Evolutionary conservation across 2,113 vertebrate species (phyloP).

Genomic region (Erythrocercus mccallii): DNA sequence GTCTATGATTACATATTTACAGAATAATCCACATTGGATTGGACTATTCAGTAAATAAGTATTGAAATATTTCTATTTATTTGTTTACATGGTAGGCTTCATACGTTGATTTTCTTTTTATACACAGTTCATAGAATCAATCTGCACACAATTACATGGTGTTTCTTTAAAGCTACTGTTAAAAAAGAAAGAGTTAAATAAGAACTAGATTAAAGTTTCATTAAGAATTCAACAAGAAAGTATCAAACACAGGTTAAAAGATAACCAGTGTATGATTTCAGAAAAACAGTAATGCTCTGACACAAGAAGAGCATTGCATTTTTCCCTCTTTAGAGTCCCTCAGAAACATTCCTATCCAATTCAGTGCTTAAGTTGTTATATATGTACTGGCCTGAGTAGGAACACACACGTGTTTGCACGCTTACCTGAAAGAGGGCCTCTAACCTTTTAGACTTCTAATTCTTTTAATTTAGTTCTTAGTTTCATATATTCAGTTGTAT

Average conservation of each 20-base stretch:
- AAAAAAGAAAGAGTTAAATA: slow-evolving; percentile 68
- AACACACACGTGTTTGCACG: slow-evolving; percentile 27
- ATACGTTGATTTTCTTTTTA: slow-evolving; percentile 13
- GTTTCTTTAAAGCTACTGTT: slow-evolving; percentile 63
- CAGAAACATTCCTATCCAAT: slow-evolving; percentile 29
- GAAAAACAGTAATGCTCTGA: slow-evolving; percentile 54
- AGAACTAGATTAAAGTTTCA: slow-evolving; percentile 76
- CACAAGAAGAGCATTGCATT: slow-evolving; percentile 29
- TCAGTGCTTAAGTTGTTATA: background rate
- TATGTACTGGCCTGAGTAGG: background rate
- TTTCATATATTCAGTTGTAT: slow-evolving; percentile 68
- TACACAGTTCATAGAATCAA: slow-evolving; percentile 42
- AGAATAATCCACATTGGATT: slow-evolving; percentile 49
- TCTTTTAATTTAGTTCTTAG: slow-evolving; percentile 72
- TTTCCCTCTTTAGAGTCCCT: slow-evolving; percentile 40
- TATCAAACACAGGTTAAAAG: slow-evolving; percentile 66
- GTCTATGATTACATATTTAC: slow-evolving; percentile 64
- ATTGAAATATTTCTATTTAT: slow-evolving; percentile 30
- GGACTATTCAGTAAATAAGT: slow-evolving; percentile 72
- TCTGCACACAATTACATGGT: slow-evolving; percentile 63
- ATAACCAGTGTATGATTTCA: slow-evolving; percentile 36
- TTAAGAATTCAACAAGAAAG: slow-evolving; percentile 65
- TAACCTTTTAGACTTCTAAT: slow-evolving; percentile 53
- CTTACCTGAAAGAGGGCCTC: slow-evolving; percentile 47
- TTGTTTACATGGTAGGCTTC: slow-evolving; percentile 53